These are phyloP conservation scores for Apotomis turbidana DNA, from an alignment of 2,888 invertebrate genomes.

Conservation along the genomic window DNA sequence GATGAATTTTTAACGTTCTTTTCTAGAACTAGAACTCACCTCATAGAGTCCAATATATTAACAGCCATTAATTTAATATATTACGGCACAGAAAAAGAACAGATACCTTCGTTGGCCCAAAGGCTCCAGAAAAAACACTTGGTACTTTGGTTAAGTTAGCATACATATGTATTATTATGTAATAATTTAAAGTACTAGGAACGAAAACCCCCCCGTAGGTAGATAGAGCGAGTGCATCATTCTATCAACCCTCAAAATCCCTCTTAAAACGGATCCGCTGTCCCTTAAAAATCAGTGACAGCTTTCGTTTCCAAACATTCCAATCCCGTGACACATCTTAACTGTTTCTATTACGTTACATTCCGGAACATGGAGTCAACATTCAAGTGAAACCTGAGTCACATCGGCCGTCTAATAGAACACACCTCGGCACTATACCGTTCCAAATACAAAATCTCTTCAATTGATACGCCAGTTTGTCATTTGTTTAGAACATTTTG, in stretches of 20 bases:
- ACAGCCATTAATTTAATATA: too few species aligned
- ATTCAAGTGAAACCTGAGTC: constrained; percentile 29
- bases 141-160: too few species aligned
- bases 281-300: constrained; percentile 4
- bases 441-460: not conserved
- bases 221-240: too few species aligned
- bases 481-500: not conserved
- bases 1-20: too few species aligned
- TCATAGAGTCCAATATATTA: too few species aligned
- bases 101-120: too few species aligned
- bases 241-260: constrained; percentile 41
- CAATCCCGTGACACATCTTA: constrained; percentile 62
- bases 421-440: not conserved
- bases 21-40: too few species aligned
- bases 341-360: constrained; percentile 64
- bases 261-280: not conserved
- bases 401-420: constrained; percentile 25
- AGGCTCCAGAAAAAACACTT: too few species aligned
- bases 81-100: too few species aligned
- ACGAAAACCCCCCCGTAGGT: too few species aligned
- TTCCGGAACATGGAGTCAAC: constrained; percentile 46
- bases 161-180: too few species aligned
- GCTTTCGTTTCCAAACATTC: constrained; percentile 58
- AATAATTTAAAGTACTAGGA: too few species aligned
- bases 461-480: not conserved